Percentiles rank a stretch among this genome's conserved stretches.
These are phyloP conservation scores for Andrena praecox DNA, from an alignment of 2,888 invertebrate genomes.

Conservation along the genomic window DNA sequence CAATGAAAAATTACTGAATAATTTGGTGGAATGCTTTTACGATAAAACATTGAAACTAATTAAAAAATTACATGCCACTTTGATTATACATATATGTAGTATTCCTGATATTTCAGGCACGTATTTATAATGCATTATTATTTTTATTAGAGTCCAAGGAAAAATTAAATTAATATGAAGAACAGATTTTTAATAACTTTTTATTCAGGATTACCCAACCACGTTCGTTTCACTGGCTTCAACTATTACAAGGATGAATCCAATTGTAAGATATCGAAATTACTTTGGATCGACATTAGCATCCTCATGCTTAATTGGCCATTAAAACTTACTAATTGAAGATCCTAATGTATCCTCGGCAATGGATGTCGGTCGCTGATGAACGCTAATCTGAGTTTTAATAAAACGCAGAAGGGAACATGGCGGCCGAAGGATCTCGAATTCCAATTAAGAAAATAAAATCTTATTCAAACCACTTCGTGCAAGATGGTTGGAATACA, in stretches of 20 bases:
- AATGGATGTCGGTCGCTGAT: slow-evolving; percentile 48
- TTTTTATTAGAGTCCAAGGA: no score
- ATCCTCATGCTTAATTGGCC: slow-evolving; percentile 64
- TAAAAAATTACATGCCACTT: no score
- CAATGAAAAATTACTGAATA: no score
- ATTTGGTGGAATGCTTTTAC: no score
- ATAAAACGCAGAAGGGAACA: slow-evolving; percentile 39
- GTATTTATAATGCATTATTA: no score
- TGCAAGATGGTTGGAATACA: neutral
- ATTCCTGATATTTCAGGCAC: no score
- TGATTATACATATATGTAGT: no score
- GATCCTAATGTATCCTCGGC: slow-evolving; percentile 42
- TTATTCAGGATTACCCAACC: no score
- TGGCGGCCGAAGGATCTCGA: neutral
- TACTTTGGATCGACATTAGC: slow-evolving; percentile 30
- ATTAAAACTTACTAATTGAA: slow-evolving; percentile 73
- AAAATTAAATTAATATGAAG: no score
- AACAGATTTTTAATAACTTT: no score
- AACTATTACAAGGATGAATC: neutral
- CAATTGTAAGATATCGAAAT: slow-evolving; percentile 20
- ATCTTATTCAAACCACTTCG: slow-evolving; percentile 10
- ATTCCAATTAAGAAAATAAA: slow-evolving; percentile 15
- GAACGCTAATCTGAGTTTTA: slow-evolving; percentile 67
- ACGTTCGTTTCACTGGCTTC: no score
- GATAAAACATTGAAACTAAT: no score